These are phyloP conservation scores for Prosopocoilus inquinatus DNA, from an alignment of 2,888 invertebrate genomes.

Conservation along the genomic window DNA sequence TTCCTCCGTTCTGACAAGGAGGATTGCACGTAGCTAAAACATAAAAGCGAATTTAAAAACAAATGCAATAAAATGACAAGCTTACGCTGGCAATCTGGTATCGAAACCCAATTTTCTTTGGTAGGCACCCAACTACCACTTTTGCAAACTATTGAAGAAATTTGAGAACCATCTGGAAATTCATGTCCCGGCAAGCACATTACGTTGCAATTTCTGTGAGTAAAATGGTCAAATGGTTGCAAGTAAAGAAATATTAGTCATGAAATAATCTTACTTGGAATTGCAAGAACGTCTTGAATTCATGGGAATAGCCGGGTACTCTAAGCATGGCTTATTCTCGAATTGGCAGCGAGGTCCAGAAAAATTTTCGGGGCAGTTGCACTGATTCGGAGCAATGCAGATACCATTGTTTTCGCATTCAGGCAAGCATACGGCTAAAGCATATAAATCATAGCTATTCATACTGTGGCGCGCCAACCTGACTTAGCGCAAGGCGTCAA, in stretches of 20 bases:
- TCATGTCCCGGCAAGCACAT: conserved; percentile 65
- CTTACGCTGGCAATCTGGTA: conserved; percentile 72
- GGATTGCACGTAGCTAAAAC: conserved; percentile 64
- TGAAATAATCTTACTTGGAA: conserved; percentile 57
- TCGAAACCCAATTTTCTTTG: conserved; percentile 58
- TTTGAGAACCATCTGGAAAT: conserved; percentile 69
- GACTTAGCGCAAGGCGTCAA: no score
- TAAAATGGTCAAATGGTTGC: neutral
- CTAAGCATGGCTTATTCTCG: conserved; percentile 69
- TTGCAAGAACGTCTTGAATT: conserved; percentile 65
- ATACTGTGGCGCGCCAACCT: no score
- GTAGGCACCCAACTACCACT: conserved; percentile 71
- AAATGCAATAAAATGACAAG: conserved; percentile 31
- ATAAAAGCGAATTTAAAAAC: conserved; percentile 12
- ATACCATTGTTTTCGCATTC: conserved; percentile 79
- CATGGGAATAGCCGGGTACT: conserved; percentile 62
- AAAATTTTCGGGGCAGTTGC: conserved; percentile 72
- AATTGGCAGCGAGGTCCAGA: conserved; percentile 73
- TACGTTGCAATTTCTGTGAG: conserved; percentile 62
- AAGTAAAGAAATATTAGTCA: neutral
- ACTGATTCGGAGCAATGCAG: conserved; percentile 72
- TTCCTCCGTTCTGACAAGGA: conserved; percentile 76
- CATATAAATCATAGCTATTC: no score
- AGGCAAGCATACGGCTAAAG: conserved; percentile 72
- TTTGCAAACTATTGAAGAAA: conserved; percentile 67